Conservation (phyloP, 2,888 invertebrate genomes). For the Chaetogeoica ovagalla region DNA sequence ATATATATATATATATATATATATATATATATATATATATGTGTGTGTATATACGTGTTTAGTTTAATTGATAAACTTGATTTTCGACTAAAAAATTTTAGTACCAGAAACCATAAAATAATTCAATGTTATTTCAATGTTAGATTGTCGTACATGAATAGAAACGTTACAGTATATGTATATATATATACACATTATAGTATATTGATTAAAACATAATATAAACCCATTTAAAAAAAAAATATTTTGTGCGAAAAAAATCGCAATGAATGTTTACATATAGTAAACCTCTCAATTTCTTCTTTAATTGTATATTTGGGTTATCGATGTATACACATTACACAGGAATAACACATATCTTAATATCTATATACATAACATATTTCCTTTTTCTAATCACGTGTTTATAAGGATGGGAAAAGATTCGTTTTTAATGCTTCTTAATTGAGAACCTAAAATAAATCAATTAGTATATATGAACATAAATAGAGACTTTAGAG, state of each 20-base stretch:
- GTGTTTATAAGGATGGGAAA: neutral
- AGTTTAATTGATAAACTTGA: neutral
- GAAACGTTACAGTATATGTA: too few relatives aligned
- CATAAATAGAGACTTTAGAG: too few relatives aligned
- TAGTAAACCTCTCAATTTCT: too few relatives aligned
- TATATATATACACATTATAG: too few relatives aligned
- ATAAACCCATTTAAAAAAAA: too few relatives aligned
- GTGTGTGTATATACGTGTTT: neutral
- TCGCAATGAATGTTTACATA: neutral
- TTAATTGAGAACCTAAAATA: neutral
- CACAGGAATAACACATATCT: neutral
- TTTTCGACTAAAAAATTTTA: slow-evolving; percentile 19
- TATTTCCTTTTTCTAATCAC: neutral
- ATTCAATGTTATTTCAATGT: too few relatives aligned
- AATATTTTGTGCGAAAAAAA: neutral
- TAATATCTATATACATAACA: too few relatives aligned
- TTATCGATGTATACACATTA: too few relatives aligned
- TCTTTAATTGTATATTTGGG: too few relatives aligned
- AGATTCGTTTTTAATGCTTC: slow-evolving; percentile 6
- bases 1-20: too few relatives aligned
- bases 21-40: neutral
- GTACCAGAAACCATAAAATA: neutral
- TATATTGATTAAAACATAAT: too few relatives aligned
- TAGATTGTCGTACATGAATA: too few relatives aligned
- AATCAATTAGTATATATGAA: slow-evolving; percentile 46